Conservation (phyloP, 2,797 vertebrate species). For the Schizopygopsis pylzovi region DNA sequence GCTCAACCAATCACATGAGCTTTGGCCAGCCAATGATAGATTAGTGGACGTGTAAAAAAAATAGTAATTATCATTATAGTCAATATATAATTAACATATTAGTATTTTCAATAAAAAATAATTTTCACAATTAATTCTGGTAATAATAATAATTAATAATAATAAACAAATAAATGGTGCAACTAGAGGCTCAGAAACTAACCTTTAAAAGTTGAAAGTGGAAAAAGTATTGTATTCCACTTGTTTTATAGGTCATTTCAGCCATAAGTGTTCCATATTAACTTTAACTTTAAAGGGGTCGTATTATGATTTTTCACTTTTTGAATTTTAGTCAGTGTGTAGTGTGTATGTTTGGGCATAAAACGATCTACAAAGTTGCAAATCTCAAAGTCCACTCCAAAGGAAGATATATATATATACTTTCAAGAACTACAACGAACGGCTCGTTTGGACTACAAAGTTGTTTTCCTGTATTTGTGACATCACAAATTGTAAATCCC, state of each 20-base stretch:
- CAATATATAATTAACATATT: not conserved
- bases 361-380: no score
- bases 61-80: not conserved
- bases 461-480: no score
- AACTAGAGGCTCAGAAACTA: not conserved
- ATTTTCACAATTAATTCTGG: not conserved
- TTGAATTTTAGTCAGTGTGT: no score
- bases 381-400: no score
- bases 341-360: no score
- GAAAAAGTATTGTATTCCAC: not conserved
- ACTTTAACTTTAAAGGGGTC: not conserved
- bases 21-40: not conserved
- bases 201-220: not conserved
- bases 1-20: not conserved
- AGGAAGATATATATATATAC: no score
- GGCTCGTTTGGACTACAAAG: no score
- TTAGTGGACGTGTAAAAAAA: not conserved
- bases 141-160: no score
- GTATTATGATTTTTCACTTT: no score
- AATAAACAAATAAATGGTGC: not conserved
- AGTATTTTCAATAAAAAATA: not conserved
- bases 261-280: not conserved
- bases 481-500: no score
- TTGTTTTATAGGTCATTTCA: not conserved
- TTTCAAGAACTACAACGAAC: no score